Percentiles rank a stretch among this genome's conserved stretches.
Conservation (phyloP, 2,797 vertebrate genomes). For the Megalops cyprinoides region DNA sequence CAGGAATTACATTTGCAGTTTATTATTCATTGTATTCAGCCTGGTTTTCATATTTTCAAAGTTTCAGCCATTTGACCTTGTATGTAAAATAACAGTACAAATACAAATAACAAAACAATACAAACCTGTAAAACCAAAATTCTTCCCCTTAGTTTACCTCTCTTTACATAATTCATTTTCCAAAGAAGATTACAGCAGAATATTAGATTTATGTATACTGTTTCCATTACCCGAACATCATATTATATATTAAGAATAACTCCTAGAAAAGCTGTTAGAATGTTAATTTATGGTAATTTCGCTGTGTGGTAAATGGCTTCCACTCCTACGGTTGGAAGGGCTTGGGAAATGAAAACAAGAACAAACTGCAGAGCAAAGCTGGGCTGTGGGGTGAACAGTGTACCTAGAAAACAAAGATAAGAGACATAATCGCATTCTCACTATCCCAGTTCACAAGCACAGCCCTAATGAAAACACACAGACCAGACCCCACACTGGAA, state of each 20-base stretch:
- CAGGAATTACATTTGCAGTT: background rate
- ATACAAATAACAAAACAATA: background rate
- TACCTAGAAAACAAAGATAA: background rate
- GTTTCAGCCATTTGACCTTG: background rate
- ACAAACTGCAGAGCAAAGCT: background rate
- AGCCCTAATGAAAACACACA: background rate
- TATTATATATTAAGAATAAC: conserved; percentile 9
- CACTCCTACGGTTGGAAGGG: background rate
- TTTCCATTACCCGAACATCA: background rate
- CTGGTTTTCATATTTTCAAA: background rate
- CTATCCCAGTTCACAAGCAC: conserved; percentile 1
- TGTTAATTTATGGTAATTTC: conserved; percentile 15
- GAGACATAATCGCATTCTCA: background rate
- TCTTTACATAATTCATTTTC: background rate
- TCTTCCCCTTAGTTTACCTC: conserved; percentile 11
- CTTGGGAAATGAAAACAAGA: background rate
- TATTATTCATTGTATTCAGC: background rate
- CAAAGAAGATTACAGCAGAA: conserved; percentile 1
- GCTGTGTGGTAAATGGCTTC: background rate
- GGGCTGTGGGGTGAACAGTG: background rate
- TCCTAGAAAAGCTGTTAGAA: conserved; percentile 9
- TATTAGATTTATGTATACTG: background rate
- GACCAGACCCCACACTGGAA: background rate
- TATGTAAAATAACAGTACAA: background rate
- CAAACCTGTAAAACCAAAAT: background rate